Evolutionary conservation across 2,888 invertebrate species (phyloP).

Genomic region (Aphodius granarius): DNA sequence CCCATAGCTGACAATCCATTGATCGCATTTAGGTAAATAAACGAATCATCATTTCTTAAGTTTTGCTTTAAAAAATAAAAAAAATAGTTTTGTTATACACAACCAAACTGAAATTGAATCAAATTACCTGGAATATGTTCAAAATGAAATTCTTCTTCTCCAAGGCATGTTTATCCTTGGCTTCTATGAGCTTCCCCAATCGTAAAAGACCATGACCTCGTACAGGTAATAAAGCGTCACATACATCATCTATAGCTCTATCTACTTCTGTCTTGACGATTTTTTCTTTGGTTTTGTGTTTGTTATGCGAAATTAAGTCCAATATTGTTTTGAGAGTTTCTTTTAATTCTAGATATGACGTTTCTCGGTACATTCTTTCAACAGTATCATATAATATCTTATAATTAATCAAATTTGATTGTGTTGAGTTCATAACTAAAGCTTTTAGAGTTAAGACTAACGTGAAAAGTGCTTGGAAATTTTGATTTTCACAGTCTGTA

Average conservation of each 20-base stretch:
- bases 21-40: conserved; percentile 78
- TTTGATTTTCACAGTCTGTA: conserved; percentile 39
- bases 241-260: conserved; percentile 67
- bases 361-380: conserved; percentile 37
- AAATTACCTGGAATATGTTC: conserved; percentile 69
- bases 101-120: conserved; percentile 29
- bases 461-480: conserved; percentile 45
- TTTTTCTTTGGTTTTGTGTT: not conserved
- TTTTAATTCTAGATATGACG: conserved; percentile 42
- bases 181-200: conserved; percentile 71
- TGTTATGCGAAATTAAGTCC: conserved; percentile 10
- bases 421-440: conserved; percentile 35
- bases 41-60: conserved; percentile 77
- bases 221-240: conserved; percentile 74
- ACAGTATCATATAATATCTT: conserved; percentile 44
- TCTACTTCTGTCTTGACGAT: conserved; percentile 56
- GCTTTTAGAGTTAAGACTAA: conserved; percentile 45
- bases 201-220: conserved; percentile 79
- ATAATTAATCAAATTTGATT: conserved; percentile 43
- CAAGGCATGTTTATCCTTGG: conserved; percentile 64
- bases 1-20: conserved; percentile 74
- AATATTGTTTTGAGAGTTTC: conserved; percentile 36
- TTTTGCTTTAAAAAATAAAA: conserved; percentile 64
- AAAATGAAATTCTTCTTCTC: conserved; percentile 68
- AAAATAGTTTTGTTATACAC: conserved; percentile 61